These are phyloP conservation scores for Diachrysia chrysitis DNA, from an alignment of 2,888 invertebrate species.

Conservation along the genomic window DNA sequence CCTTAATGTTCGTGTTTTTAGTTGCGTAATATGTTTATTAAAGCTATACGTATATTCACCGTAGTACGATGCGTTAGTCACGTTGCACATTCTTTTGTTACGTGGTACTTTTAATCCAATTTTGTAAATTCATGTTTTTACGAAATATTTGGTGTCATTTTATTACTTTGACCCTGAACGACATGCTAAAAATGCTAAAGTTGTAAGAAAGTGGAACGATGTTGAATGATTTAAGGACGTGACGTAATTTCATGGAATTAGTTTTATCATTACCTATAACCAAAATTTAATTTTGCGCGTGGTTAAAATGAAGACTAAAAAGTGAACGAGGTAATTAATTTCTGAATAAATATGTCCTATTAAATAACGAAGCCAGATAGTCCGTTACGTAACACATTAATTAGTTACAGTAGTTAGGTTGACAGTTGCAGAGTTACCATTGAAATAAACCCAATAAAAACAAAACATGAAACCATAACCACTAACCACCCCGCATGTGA, in stretches of 20 bases:
- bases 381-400: constrained; percentile 36
- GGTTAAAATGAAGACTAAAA: neutral
- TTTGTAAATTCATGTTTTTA: constrained; percentile 13
- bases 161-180: constrained; percentile 48
- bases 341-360: neutral
- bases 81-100: constrained; percentile 37
- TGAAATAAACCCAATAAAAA: neutral
- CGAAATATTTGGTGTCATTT: constrained; percentile 19
- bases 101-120: constrained; percentile 18
- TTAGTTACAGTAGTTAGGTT: constrained; percentile 10
- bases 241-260: constrained; percentile 64
- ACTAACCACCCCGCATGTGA: constrained; percentile 14
- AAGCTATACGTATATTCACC: constrained; percentile 41
- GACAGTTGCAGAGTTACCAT: constrained; percentile 7
- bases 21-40: constrained; percentile 78
- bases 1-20: constrained; percentile 64
- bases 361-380: constrained; percentile 15
- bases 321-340: neutral
- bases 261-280: neutral
- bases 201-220: constrained; percentile 46
- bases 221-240: constrained; percentile 45
- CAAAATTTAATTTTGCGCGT: neutral
- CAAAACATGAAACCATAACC: constrained; percentile 28
- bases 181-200: constrained; percentile 46
- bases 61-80: constrained; percentile 60